Conservation (phyloP, 2,888 invertebrate genomes). For the Coelinius sp. region DNA sequence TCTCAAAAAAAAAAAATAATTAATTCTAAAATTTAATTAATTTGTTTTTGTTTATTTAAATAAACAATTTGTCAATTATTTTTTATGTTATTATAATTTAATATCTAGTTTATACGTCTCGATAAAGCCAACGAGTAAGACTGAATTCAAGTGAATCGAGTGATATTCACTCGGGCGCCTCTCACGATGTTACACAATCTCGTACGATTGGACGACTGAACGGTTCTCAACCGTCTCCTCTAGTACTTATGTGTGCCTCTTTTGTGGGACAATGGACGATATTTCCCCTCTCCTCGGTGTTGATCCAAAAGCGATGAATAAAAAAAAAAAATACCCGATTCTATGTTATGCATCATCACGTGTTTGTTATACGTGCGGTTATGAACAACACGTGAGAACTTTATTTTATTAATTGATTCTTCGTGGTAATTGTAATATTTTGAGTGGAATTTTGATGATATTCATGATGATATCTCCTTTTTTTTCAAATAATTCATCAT, state of each 20-base stretch:
- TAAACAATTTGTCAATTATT: not conserved
- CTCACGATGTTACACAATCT: conserved; percentile 52
- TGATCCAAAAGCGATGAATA: not conserved
- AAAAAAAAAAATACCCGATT: not conserved
- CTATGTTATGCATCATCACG: conserved; percentile 53
- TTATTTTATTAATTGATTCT: not conserved
- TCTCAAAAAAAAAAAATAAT: not conserved
- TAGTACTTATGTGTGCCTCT: conserved; percentile 32
- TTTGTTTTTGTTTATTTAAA: not conserved
- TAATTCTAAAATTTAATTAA: not conserved
- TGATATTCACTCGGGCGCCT: not conserved
- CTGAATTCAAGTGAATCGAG: conserved; percentile 47
- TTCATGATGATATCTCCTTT: not conserved
- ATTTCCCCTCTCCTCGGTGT: conserved; percentile 23
- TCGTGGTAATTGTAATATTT: not conserved
- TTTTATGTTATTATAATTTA: too few species aligned
- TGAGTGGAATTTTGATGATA: not conserved
- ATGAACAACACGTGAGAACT: conserved; percentile 63
- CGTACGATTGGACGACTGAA: conserved; percentile 50
- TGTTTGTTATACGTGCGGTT: conserved; percentile 55
- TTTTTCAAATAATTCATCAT: too few species aligned
- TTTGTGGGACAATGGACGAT: conserved; percentile 37
- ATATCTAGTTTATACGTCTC: conserved; percentile 25
- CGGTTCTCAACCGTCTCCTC: conserved; percentile 47
- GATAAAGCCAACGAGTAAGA: conserved; percentile 50